Evolutionary conservation across 2,888 invertebrate genomes (phyloP).

Genomic region (Podotricha telesiphe): DNA sequence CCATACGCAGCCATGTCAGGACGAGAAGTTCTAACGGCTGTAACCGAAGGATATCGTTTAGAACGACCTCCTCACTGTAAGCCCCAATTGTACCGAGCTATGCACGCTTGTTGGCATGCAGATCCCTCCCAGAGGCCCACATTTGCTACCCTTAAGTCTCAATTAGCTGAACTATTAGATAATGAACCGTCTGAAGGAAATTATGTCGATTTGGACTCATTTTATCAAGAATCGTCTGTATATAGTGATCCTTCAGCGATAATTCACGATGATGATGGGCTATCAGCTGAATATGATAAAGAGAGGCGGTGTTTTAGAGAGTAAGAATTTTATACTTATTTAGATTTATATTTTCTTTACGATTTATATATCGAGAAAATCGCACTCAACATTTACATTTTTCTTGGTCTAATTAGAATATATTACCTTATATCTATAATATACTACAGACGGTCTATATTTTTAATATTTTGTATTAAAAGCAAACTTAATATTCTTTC

Average conservation of each 20-base stretch:
- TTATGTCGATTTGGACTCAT: constrained; percentile 87
- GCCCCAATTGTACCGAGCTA: constrained; percentile 80
- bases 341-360: too few relatives aligned
- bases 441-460: too few relatives aligned
- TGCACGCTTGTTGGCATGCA: constrained; percentile 85
- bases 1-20: constrained; percentile 94
- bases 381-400: too few relatives aligned
- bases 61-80: constrained; percentile 91
- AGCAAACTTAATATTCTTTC: constrained; percentile 43
- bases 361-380: too few relatives aligned
- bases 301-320: constrained; percentile 76
- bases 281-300: constrained; percentile 77
- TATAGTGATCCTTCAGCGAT: constrained; percentile 81
- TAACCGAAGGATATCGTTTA: constrained; percentile 90
- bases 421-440: too few relatives aligned
- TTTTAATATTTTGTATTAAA: not conserved
- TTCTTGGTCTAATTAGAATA: too few relatives aligned
- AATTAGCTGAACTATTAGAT: constrained; percentile 84
- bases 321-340: constrained; percentile 53
- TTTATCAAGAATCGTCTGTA: constrained; percentile 85
- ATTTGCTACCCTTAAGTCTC: constrained; percentile 85
- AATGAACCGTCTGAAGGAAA: constrained; percentile 85
- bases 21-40: constrained; percentile 91
- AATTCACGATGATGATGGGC: constrained; percentile 77
- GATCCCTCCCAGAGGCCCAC: constrained; percentile 89